Percentiles rank a stretch among this genome's conserved stretches.
Evolutionary conservation across 2,113 vertebrate genomes (phyloP).

Genomic region (Ginglymostoma cirratum): DNA sequence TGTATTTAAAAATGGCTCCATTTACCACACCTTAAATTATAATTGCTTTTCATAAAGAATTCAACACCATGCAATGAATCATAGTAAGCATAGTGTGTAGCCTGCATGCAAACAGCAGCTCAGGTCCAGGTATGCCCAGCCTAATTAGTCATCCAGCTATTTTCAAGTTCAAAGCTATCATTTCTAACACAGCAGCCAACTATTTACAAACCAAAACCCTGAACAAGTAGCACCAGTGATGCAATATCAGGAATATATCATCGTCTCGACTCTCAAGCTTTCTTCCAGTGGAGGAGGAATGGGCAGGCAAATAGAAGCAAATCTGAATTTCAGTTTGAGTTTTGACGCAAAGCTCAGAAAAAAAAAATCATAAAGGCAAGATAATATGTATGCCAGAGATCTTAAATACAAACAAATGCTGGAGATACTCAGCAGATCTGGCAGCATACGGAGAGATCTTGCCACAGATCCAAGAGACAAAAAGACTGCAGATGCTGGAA

Average conservation of each 20-base stretch:
- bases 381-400: no score
- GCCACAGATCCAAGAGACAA: no score
- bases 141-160: not conserved
- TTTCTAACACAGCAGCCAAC: not conserved
- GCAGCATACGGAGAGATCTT: no score
- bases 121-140: not conserved
- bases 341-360: not conserved
- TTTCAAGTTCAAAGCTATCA: not conserved
- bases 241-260: not conserved
- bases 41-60: not conserved
- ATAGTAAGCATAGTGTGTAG: not conserved
- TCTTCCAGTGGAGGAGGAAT: not conserved
- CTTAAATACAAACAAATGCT: no score
- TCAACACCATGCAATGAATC: not conserved
- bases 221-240: not conserved
- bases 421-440: no score
- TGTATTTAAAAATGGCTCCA: not conserved
- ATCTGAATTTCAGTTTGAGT: not conserved
- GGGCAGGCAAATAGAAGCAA: not conserved
- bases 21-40: not conserved
- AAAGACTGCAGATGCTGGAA: no score
- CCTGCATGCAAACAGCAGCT: not conserved
- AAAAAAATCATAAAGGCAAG: no score
- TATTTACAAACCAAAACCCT: not conserved
- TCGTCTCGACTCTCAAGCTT: not conserved